Evolutionary conservation across 2,113 vertebrate species (phyloP).

Genomic region (Chelonoidis abingdonii): DNA sequence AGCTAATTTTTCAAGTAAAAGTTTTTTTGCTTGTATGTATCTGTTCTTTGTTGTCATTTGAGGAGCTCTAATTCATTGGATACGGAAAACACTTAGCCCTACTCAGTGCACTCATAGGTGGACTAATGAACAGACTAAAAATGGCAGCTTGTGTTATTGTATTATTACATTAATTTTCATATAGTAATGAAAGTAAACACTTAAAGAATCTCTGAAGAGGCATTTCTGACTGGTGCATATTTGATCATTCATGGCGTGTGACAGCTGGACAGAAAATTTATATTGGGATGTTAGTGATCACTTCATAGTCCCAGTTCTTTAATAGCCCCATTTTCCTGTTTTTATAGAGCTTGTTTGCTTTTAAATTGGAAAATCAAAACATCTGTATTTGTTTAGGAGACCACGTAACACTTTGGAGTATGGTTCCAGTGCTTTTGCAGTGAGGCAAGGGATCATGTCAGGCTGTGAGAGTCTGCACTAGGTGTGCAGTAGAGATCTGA

Average conservation of each 20-base stretch:
- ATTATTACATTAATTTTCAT: not conserved
- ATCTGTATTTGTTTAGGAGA: not conserved
- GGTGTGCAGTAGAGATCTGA: not conserved
- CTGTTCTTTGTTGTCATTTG: not conserved
- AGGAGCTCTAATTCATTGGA: not conserved
- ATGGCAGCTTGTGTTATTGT: not conserved
- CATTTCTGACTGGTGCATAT: not conserved
- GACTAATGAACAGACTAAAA: fast-evolving
- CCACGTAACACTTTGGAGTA: not conserved
- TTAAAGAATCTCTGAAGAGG: not conserved
- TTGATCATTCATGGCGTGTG: not conserved
- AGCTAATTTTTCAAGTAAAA: not conserved
- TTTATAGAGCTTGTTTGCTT: not conserved
- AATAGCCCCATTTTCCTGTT: not conserved
- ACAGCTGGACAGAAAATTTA: not conserved
- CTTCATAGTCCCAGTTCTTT: not conserved
- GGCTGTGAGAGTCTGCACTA: not conserved
- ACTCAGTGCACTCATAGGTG: not conserved
- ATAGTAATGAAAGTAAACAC: not conserved
- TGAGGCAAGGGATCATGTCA: not conserved
- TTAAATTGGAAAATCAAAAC: not conserved
- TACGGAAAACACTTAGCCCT: not conserved
- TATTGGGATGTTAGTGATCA: not conserved
- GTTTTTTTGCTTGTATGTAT: not conserved
- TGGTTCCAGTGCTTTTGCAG: fast-evolving